Percentiles rank a stretch among this genome's conserved stretches.
Conservation (phyloP, 2,113 vertebrate species). For the Anolis sagrei region DNA sequence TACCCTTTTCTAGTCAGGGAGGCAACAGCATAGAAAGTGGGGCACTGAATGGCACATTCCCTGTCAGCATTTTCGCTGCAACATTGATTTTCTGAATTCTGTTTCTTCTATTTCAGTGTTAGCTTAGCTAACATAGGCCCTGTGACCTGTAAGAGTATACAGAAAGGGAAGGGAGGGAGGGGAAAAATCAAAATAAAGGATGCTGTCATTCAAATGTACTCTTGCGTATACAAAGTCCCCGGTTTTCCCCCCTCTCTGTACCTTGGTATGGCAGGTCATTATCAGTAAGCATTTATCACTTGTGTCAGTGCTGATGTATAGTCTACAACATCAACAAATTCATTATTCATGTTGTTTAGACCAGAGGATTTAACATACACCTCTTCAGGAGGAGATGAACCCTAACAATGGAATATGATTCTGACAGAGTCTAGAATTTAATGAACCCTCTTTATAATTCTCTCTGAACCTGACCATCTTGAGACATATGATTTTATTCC, state of each 20-base stretch:
- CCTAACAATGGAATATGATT: conserved; percentile 7
- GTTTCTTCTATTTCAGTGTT: neutral
- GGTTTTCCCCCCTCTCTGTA: neutral
- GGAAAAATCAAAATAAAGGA: neutral
- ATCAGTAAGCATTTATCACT: conserved; percentile 17
- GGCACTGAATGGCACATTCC: neutral
- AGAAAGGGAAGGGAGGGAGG: neutral
- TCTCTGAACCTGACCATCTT: neutral
- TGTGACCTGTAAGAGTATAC: neutral
- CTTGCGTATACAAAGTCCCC: neutral
- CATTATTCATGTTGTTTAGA: conserved; percentile 20
- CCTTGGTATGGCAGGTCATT: conserved; percentile 14
- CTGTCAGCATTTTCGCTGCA: neutral
- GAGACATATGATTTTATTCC: neutral
- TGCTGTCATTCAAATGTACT: neutral
- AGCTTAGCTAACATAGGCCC: neutral
- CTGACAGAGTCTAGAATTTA: neutral
- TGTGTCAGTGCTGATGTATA: conserved; percentile 12
- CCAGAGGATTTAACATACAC: neutral
- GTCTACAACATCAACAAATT: neutral
- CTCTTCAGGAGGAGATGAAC: neutral
- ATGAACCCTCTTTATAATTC: neutral
- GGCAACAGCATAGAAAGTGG: neutral
- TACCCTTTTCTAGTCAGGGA: neutral
- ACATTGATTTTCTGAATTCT: neutral